Evolutionary conservation across 2,113 vertebrate genomes (phyloP).

Genomic region (Dermatemys mawii): DNA sequence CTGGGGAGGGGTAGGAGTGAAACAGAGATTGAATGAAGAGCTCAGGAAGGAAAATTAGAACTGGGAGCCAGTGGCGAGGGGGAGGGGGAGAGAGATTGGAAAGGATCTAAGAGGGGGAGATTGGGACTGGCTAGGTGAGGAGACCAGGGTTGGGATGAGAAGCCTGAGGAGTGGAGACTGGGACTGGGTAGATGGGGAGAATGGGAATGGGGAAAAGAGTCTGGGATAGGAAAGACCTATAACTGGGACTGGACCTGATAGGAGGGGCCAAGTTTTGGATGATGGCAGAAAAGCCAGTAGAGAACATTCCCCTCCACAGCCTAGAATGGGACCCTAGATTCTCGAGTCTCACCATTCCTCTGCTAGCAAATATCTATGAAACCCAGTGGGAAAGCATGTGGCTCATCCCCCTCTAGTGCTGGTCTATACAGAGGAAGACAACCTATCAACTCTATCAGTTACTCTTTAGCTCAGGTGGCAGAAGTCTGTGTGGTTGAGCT

Average conservation of each 20-base stretch:
- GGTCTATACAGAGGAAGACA: not conserved
- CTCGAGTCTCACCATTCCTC: not conserved
- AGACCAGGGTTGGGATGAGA: not conserved
- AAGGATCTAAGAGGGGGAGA: not conserved
- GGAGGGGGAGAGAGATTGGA: not conserved
- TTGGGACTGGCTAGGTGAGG: too few species aligned
- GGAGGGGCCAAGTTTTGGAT: not conserved
- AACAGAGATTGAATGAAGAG: not conserved
- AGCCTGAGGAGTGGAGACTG: not conserved
- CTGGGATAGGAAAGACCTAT: not conserved
- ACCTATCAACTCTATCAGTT: not conserved
- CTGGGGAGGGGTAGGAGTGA: too few species aligned
- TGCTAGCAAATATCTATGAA: not conserved
- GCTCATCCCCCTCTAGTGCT: not conserved
- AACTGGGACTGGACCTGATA: not conserved
- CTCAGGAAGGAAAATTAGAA: not conserved
- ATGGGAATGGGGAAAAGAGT: not conserved
- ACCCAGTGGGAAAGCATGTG: not conserved
- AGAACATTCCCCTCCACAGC: not conserved
- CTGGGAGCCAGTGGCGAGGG: not conserved
- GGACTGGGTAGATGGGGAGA: not conserved
- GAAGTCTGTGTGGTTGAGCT: not conserved
- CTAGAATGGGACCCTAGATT: not conserved
- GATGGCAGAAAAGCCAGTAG: not conserved
- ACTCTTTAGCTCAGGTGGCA: not conserved